phyloP scores from a whole-genome alignment of 92 coral and sea anemone genomes.

The Muricea muricata region DNA sequence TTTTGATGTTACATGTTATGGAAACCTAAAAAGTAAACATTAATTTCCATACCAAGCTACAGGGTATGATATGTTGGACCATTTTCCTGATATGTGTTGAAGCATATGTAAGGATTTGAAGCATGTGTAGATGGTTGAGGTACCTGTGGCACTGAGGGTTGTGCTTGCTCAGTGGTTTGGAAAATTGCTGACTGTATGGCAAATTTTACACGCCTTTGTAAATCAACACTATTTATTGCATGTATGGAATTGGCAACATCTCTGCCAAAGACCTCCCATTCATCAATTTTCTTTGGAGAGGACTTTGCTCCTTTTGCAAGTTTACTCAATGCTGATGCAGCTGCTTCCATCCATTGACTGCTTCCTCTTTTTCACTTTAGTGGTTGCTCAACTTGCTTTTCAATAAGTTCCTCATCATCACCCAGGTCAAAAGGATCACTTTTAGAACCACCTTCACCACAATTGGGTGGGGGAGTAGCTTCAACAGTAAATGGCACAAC shows the following conservation, averaged over 20 bases:
- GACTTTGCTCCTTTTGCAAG: slow-evolving; percentile 27
- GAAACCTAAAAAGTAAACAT: too few species aligned
- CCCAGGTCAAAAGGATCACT: too few species aligned
- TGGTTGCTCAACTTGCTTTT: background rate
- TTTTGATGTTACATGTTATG: too few species aligned
- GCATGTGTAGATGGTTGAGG: background rate
- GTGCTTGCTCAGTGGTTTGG: slow-evolving; percentile 42
- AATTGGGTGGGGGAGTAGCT: slow-evolving; percentile 6
- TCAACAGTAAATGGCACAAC: too few species aligned
- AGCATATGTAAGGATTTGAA: background rate
- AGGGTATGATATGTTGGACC: background rate
- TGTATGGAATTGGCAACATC: slow-evolving; percentile 14
- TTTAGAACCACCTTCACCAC: background rate
- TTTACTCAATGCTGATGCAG: slow-evolving; percentile 32
- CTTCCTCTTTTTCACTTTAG: slow-evolving; percentile 20
- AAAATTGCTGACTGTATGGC: slow-evolving; percentile 54
- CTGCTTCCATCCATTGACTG: slow-evolving; percentile 36
- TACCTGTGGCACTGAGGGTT: background rate
- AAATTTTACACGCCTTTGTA: slow-evolving; percentile 47
- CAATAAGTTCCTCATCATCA: background rate
- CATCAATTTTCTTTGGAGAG: background rate
- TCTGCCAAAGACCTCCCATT: slow-evolving; percentile 19
- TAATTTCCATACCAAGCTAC: too few species aligned
- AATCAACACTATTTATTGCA: background rate
- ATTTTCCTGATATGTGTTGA: background rate